Percentiles rank a stretch among this genome's conserved stretches.
Conservation (phyloP, 2,113 vertebrate species). For the Numida meleagris region DNA sequence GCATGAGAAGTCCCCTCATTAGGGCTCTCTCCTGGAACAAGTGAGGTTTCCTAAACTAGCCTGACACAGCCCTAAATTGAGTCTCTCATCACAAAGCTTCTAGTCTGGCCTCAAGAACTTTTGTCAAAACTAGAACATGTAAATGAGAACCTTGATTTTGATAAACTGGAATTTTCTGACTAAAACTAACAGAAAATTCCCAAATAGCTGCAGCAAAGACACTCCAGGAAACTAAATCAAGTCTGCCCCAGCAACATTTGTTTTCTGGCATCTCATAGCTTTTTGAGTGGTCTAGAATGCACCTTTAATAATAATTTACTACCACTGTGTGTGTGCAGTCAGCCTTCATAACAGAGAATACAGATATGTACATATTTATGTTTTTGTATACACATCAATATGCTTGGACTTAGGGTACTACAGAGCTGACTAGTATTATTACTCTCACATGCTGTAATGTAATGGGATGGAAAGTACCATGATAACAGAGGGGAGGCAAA, state of each 20-base stretch:
- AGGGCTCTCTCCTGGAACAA: background rate
- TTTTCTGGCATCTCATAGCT: background rate
- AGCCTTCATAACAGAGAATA: background rate
- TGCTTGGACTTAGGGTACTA: background rate
- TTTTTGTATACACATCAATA: fast-evolving
- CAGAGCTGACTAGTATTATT: background rate
- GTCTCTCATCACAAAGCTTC: background rate
- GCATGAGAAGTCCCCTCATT: background rate
- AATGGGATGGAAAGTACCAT: too few relatives aligned
- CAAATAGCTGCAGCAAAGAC: background rate
- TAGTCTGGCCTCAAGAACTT: background rate
- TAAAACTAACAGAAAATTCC: background rate
- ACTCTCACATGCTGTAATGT: too few relatives aligned
- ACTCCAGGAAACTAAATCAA: background rate
- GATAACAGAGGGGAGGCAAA: too few relatives aligned
- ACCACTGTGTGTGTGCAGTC: background rate
- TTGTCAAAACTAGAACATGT: background rate
- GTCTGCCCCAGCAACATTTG: background rate
- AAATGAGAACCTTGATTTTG: background rate
- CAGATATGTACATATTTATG: fast-evolving
- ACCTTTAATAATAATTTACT: background rate
- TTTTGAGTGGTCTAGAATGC: background rate
- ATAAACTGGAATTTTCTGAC: background rate
- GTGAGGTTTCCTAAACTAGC: background rate
- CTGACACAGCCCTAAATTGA: background rate